A percentile compares a stretch with the other conserved stretches of the same genome.
phyloP scores from a whole-genome alignment of 2,888 invertebrate species.

The Ametastegia equiseti region DNA sequence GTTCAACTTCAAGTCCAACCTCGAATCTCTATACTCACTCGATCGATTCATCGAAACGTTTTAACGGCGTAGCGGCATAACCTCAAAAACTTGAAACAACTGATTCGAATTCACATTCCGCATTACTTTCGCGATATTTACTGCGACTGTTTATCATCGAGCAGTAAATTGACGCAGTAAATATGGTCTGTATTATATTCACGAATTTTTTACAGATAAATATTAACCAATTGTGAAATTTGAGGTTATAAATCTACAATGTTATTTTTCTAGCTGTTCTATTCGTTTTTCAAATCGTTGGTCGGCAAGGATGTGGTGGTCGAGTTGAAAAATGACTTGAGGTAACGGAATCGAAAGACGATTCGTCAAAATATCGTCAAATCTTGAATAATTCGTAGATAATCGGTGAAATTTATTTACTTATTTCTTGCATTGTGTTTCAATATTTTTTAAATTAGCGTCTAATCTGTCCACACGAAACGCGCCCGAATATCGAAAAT shows the following conservation, averaged over 20 bases:
- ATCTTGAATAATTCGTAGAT: background rate
- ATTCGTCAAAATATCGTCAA: background rate
- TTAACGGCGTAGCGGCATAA: constrained; percentile 13
- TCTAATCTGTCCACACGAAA: no score
- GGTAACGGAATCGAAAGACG: constrained; percentile 77
- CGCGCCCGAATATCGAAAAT: no score
- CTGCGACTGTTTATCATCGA: background rate
- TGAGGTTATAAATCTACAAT: background rate
- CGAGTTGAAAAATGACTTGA: constrained; percentile 98
- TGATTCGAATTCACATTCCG: background rate
- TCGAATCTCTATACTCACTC: background rate
- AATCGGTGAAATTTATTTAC: background rate
- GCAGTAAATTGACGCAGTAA: background rate
- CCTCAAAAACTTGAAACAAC: constrained; percentile 17
- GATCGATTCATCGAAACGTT: background rate
- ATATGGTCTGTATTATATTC: constrained; percentile 13
- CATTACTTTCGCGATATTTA: background rate
- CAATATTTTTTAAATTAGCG: background rate
- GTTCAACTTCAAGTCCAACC: background rate
- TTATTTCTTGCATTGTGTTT: background rate
- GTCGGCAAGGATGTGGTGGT: constrained; percentile 99
- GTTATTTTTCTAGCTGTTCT: constrained; percentile 86
- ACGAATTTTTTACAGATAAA: background rate
- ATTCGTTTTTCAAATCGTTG: constrained; percentile 99
- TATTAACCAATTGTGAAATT: background rate